phyloP scores from a whole-genome alignment of 1,140 invertebrate species.

The Lordiphosa stackelbergi region DNA sequence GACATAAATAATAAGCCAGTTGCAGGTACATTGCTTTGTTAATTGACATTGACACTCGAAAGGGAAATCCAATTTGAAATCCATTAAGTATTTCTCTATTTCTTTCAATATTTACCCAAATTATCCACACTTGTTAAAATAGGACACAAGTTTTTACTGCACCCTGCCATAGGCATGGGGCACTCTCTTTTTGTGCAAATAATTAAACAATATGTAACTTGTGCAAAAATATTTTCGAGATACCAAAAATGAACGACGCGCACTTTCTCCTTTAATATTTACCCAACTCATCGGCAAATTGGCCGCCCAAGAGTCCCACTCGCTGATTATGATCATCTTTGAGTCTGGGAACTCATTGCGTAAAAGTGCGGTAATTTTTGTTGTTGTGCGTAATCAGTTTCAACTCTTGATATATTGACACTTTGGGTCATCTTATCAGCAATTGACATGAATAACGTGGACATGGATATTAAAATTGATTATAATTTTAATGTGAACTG shows the following conservation, averaged over 20 bases:
- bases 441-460: too few species aligned
- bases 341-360: slow-evolving; percentile 41
- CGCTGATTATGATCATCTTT: slow-evolving; percentile 14
- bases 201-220: slow-evolving; percentile 56
- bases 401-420: slow-evolving; percentile 44
- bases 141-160: slow-evolving; percentile 34
- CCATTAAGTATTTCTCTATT: slow-evolving; percentile 22
- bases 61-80: slow-evolving; percentile 42
- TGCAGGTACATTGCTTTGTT: slow-evolving; percentile 1
- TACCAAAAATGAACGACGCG: slow-evolving; percentile 5
- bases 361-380: slow-evolving; percentile 51
- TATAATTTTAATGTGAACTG: slow-evolving; percentile 4
- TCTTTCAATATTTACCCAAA: slow-evolving; percentile 43
- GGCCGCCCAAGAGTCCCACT: slow-evolving; percentile 27
- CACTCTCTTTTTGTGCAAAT: slow-evolving; percentile 53
- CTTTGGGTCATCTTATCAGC: slow-evolving; percentile 17
- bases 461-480: slow-evolving; percentile 1
- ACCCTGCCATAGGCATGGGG: slow-evolving; percentile 17
- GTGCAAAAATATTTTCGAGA: slow-evolving; percentile 52
- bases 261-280: slow-evolving; percentile 58
- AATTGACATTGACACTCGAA: slow-evolving; percentile 37
- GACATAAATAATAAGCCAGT: slow-evolving; percentile 44
- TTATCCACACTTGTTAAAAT: slow-evolving; percentile 47
- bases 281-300: slow-evolving; percentile 52
- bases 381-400: neutral